Evolutionary conservation across 2,797 vertebrate genomes (phyloP), one percentile per base, ranked within the genome.

Genomic region (Danio aesculapii): DNA sequence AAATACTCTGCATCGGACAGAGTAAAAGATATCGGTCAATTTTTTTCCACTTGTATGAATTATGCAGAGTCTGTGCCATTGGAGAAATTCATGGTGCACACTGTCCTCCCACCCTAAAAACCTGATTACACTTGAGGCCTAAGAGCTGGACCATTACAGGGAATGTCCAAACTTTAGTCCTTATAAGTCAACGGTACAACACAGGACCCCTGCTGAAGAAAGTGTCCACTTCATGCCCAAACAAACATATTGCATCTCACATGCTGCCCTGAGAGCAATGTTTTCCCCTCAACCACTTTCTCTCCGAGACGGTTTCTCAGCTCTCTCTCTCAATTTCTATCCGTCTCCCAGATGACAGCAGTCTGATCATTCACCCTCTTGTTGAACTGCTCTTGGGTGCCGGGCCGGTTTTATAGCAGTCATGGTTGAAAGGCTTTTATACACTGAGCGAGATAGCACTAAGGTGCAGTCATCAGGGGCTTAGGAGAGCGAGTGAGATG

Each of bases 381-480:
- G 52, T 70, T 72, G 89, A 89, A 90, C 90, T 88, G 88, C 86
- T 61, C 78, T 89, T 84, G 82, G 88, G 84, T 87, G 86, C 50
- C 87, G 77, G 85, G 90, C 87, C 89, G 90, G 92, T 92, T 90
- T 90, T 89, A 88, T 86, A 88, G 88, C 88, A 90, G 92, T 90
- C 90, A 90, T 91, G 87, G 86, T 77, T 90, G 88, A 93, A 90
- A 93, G 90, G 88, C 89, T 93, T 92, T 94, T 92, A 93, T 91
- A 88, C 88, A 85, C 81, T 85, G 88, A 86, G 87, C 86, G 86
- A 89, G 91, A 91, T 89, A 92, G 90, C 89, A 90, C 89, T 85
- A 84, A 89, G 88, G 88, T 90, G 88, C 47, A 68, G 73, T 77
- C 74, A 67, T 68, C 68, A 59, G 73, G 50, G 72, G 82, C 67